Conservation (phyloP, 2,797 vertebrate species). For the Notamacropus eugenii region DNA sequence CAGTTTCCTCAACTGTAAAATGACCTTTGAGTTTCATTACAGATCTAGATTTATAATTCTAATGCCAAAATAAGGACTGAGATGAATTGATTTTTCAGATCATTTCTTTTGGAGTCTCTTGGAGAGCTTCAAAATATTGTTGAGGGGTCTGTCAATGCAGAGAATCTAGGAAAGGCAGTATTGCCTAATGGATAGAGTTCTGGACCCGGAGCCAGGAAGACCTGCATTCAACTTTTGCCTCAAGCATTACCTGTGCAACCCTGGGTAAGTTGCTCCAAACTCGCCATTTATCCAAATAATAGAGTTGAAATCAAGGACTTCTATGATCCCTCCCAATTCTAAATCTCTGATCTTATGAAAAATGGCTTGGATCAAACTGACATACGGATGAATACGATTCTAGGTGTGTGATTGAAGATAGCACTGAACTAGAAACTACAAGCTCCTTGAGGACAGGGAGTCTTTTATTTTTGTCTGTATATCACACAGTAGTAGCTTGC, state of each 20-base stretch:
- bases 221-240: neutral
- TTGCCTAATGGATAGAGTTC: neutral
- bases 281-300: neutral
- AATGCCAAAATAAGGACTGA: neutral
- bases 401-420: neutral
- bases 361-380: neutral
- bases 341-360: neutral
- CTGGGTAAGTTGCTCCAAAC: neutral
- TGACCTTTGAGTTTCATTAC: neutral
- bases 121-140: neutral
- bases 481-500: neutral
- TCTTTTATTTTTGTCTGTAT: neutral
- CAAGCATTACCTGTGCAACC: neutral
- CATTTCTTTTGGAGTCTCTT: neutral
- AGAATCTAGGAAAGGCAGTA: neutral
- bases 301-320: neutral
- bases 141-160: neutral
- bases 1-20: neutral
- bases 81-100: neutral
- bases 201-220: neutral
- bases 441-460: neutral
- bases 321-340: neutral
- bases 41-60: neutral
- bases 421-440: neutral
- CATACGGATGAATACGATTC: neutral